phyloP scores from a whole-genome alignment of 2,888 invertebrate species.

The Agriotes lineatus region DNA sequence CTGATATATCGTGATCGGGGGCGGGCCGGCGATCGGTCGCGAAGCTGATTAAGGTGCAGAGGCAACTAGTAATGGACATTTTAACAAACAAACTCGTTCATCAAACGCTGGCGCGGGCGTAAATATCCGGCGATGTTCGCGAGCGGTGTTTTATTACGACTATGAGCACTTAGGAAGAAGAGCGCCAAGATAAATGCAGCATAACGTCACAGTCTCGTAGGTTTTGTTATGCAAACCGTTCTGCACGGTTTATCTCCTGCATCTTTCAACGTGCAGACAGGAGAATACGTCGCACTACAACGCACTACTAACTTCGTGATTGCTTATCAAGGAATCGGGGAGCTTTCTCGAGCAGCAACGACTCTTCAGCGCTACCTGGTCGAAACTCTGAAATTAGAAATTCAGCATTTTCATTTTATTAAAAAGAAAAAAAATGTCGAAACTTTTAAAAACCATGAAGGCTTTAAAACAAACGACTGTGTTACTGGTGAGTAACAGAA shows the following conservation, averaged over 20 bases:
- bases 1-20: slow-evolving; percentile 3
- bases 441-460: too few species aligned
- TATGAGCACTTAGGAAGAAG: slow-evolving; percentile 1
- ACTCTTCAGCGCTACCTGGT: too few species aligned
- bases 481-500: too few species aligned
- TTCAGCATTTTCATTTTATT: too few species aligned
- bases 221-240: slow-evolving; percentile 25
- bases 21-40: background rate
- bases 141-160: background rate
- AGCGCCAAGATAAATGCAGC: slow-evolving; percentile 23
- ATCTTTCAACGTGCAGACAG: background rate
- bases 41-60: background rate
- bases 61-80: too few species aligned
- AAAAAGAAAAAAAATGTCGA: too few species aligned
- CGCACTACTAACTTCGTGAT: slow-evolving; percentile 15
- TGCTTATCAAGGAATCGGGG: slow-evolving; percentile 13
- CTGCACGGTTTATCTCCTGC: slow-evolving; percentile 14
- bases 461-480: too few species aligned
- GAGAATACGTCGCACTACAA: background rate
- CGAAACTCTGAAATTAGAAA: too few species aligned
- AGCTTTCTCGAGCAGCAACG: background rate
- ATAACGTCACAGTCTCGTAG: slow-evolving; percentile 29
- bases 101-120: background rate
- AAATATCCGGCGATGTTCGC: background rate
- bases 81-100: background rate